phyloP scores from a whole-genome alignment of 2,113 vertebrate species.

The Acinonyx jubatus region DNA sequence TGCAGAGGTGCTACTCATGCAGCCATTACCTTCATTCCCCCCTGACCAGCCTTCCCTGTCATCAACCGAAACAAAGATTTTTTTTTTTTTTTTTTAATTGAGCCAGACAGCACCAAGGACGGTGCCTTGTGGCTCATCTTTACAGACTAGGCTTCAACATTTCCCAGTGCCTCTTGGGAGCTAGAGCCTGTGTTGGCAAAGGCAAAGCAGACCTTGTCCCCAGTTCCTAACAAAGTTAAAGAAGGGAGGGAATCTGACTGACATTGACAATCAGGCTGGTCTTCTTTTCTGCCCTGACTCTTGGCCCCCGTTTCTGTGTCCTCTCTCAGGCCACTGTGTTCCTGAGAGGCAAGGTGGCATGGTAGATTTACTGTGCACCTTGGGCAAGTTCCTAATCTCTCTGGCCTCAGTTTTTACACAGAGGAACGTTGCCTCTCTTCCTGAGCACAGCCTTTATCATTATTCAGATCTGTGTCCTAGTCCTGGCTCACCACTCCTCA shows the following conservation, averaged over 20 bases:
- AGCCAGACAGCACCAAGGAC: slow-evolving; percentile 58
- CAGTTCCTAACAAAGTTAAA: background rate
- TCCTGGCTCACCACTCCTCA: background rate
- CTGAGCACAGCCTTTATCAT: background rate
- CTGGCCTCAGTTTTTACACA: background rate
- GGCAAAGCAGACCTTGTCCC: slow-evolving; percentile 1
- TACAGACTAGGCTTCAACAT: background rate
- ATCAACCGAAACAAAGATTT: background rate
- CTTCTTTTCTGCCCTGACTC: background rate
- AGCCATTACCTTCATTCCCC: background rate
- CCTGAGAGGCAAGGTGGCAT: background rate
- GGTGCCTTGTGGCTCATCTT: background rate
- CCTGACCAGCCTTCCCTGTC: background rate
- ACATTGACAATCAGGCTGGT: background rate
- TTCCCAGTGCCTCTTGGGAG: background rate
- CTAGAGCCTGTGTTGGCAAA: background rate
- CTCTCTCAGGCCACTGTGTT: background rate
- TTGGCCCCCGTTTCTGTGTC: background rate
- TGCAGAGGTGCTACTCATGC: background rate
- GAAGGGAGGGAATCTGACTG: background rate
- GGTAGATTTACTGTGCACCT: background rate
- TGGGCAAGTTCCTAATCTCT: background rate
- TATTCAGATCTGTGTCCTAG: background rate
- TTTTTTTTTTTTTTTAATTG: background rate
- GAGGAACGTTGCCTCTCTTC: slow-evolving; percentile 28